Percentiles rank a stretch among this genome's conserved stretches.
Evolutionary conservation across 2,888 invertebrate genomes (phyloP).

Genomic region (Ormyrus thymus): DNA sequence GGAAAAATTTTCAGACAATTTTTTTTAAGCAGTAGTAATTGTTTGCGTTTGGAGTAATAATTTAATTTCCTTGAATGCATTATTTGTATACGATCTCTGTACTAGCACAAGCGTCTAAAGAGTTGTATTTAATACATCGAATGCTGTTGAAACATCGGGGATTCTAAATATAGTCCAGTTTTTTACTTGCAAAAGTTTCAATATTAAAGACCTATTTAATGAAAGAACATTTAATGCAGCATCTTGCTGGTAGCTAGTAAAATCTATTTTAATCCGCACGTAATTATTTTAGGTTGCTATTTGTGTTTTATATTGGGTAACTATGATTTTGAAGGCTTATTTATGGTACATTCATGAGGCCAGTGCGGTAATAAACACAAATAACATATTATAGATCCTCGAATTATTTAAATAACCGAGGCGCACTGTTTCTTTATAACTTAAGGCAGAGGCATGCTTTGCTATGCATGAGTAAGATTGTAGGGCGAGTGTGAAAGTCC

Average conservation of each 20-base stretch:
- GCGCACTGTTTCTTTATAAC: neutral
- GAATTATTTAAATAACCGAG: conserved; percentile 1
- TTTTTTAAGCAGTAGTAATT: neutral
- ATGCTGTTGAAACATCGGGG: too few species aligned
- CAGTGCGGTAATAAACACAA: neutral
- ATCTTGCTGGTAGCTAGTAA: conserved; percentile 5
- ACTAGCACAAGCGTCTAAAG: too few species aligned
- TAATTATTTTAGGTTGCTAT: conserved; percentile 45
- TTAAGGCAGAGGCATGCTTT: too few species aligned
- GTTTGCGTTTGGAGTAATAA: too few species aligned
- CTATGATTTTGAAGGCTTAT: conserved; percentile 13
- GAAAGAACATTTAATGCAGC: conserved; percentile 4
- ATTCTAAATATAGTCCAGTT: too few species aligned
- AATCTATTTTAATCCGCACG: conserved; percentile 35
- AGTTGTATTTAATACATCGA: too few species aligned
- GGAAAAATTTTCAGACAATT: neutral
- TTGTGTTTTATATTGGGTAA: conserved; percentile 43
- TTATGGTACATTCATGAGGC: conserved; percentile 7
- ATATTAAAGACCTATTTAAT: too few species aligned
- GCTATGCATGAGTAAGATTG: too few species aligned
- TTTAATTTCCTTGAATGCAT: too few species aligned
- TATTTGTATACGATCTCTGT: too few species aligned
- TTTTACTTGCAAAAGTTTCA: too few species aligned
- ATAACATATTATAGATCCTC: neutral
- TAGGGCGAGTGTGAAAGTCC: neutral